A percentile compares a stretch with the other conserved stretches of the same genome.
Evolutionary conservation across 2,113 vertebrate species (phyloP).

Genomic region (Dipodomys merriami): DNA sequence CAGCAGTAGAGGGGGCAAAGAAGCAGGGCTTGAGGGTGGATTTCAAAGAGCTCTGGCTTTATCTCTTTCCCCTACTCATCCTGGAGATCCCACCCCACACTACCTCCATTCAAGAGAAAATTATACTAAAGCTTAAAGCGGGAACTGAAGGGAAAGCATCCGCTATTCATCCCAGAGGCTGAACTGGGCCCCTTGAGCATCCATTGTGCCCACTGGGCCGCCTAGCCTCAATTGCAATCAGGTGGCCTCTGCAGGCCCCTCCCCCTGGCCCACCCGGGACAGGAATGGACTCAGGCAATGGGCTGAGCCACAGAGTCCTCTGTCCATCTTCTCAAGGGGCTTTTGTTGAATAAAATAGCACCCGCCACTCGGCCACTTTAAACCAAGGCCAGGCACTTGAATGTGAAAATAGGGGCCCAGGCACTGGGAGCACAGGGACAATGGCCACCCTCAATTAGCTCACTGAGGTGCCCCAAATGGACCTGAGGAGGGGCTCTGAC

Average conservation of each 20-base stretch:
- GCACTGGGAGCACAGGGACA: conserved; percentile 84
- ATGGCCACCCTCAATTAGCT: conserved; percentile 90
- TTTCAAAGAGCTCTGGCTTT: conserved; percentile 70
- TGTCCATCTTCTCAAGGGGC: conserved; percentile 85
- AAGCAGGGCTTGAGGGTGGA: conserved; percentile 73
- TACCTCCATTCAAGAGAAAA: conserved; percentile 84
- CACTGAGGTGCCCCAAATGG: conserved; percentile 87
- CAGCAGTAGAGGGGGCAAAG: conserved; percentile 73
- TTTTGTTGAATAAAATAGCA: conserved; percentile 89
- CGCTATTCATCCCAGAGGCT: conserved; percentile 83
- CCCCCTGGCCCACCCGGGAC: conserved; percentile 70
- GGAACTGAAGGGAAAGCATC: conserved; percentile 81
- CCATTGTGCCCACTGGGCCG: conserved; percentile 62
- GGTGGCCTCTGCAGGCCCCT: conserved; percentile 73
- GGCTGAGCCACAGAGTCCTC: conserved; percentile 87
- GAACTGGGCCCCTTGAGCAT: conserved; percentile 64
- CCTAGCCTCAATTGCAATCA: conserved; percentile 87
- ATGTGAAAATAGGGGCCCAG: conserved; percentile 86
- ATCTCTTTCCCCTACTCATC: conserved; percentile 86
- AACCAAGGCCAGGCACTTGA: conserved; percentile 88
- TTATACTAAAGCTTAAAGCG: conserved; percentile 85
- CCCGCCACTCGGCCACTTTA: conserved; percentile 89
- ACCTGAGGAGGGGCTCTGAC: conserved; percentile 79
- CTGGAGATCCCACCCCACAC: conserved; percentile 80
- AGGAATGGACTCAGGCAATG: conserved; percentile 86